Evolutionary conservation across 2,113 vertebrate genomes (phyloP).

Genomic region (Ammodytes marinus): DNA sequence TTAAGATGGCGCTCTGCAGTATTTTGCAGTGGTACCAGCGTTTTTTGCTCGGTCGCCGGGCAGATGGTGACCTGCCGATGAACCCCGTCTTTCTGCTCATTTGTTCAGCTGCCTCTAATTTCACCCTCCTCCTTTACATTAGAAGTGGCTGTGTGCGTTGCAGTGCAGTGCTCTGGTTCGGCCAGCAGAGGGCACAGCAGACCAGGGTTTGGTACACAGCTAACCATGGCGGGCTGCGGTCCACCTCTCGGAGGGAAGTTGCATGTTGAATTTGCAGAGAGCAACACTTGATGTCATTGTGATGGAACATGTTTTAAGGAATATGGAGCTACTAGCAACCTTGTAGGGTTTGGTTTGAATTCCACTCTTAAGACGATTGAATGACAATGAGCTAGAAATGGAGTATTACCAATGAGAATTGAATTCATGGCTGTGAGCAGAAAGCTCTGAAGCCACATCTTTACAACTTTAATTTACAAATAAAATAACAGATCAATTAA

Average conservation of each 20-base stretch:
- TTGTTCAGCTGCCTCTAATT: conserved; percentile 93
- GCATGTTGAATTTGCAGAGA: conserved; percentile 47
- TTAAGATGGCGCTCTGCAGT: conserved; percentile 86
- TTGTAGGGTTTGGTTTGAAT: not conserved
- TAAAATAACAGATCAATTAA: not conserved
- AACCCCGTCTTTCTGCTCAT: conserved; percentile 89
- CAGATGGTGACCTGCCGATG: conserved; percentile 95
- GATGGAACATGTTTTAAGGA: not conserved
- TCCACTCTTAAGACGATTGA: not conserved
- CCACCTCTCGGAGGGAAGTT: conserved; percentile 1
- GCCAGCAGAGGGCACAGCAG: conserved; percentile 88
- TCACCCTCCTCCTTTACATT: conserved; percentile 74
- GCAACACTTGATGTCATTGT: not conserved
- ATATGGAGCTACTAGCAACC: not conserved
- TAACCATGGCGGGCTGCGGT: not conserved
- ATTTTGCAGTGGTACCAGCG: conserved; percentile 87
- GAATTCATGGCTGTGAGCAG: not conserved
- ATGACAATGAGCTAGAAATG: not conserved
- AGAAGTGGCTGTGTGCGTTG: conserved; percentile 13
- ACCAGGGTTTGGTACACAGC: conserved; percentile 78
- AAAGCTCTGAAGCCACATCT: not conserved
- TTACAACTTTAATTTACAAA: not conserved
- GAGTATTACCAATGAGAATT: not conserved
- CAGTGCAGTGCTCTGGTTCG: accelerated
- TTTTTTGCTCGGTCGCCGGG: conserved; percentile 83